Percentiles rank a stretch among this genome's conserved stretches.
Conservation (phyloP, 2,113 vertebrate species). For the Melierax canorus region DNA sequence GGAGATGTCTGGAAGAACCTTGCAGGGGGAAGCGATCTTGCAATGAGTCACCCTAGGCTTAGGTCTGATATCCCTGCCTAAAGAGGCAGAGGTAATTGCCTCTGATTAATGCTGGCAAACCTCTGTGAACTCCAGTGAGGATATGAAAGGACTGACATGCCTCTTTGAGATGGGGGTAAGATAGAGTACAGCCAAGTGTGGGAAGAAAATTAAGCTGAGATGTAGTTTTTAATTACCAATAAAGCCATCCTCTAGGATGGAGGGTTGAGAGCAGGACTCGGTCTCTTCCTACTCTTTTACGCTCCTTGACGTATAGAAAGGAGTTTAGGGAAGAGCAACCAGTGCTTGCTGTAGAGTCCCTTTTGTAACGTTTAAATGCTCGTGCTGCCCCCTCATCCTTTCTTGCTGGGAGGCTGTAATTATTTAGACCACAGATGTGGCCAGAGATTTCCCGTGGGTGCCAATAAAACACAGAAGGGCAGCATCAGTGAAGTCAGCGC, state of each 20-base stretch:
- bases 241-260: neutral
- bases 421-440: neutral
- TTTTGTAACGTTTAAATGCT: neutral
- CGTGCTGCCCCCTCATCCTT: neutral
- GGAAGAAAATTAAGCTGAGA: slow-evolving; percentile 55
- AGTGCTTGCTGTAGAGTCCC: neutral
- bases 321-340: neutral
- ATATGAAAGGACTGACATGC: slow-evolving; percentile 50
- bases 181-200: slow-evolving; percentile 48
- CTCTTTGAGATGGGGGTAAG: slow-evolving; percentile 44
- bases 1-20: slow-evolving; percentile 25
- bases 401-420: neutral
- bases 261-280: neutral
- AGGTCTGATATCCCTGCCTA: slow-evolving; percentile 38
- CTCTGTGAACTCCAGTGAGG: slow-evolving; percentile 45
- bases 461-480: neutral
- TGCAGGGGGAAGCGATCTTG: neutral
- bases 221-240: slow-evolving; percentile 51
- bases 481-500: neutral
- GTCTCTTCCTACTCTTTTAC: neutral
- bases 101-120: slow-evolving; percentile 48
- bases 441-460: neutral
- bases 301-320: neutral
- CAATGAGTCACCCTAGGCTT: neutral
- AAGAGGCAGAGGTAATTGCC: slow-evolving; percentile 41